These are phyloP conservation scores for Edolisoma coerulescens DNA, from an alignment of 2,113 vertebrate species.

Conservation along the genomic window DNA sequence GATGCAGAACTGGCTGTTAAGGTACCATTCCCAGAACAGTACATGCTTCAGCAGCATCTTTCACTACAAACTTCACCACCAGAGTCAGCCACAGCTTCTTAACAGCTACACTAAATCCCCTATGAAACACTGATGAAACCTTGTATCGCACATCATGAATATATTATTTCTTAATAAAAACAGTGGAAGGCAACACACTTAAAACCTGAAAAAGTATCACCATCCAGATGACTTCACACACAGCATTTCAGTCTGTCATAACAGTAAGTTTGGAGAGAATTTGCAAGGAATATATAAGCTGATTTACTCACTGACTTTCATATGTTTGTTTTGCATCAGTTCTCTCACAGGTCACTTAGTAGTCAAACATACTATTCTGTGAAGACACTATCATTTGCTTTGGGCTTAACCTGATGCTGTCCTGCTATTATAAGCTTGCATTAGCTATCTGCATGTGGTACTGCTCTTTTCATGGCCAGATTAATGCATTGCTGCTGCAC, in stretches of 20 bases:
- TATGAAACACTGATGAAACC: not conserved
- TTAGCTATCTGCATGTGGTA: not conserved
- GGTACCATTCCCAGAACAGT: not conserved
- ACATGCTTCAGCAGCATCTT: not conserved
- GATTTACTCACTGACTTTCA: not conserved
- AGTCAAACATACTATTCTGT: not conserved
- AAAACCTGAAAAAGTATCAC: not conserved
- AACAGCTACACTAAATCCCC: not conserved
- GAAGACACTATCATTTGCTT: not conserved
- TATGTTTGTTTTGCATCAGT: fast-evolving
- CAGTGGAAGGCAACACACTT: not conserved
- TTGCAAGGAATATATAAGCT: not conserved
- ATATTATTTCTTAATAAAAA: not conserved
- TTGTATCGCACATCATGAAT: not conserved
- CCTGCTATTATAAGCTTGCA: not conserved
- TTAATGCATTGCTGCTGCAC: not conserved
- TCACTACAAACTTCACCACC: not conserved
- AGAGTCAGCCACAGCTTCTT: not conserved
- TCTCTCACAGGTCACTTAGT: not conserved
- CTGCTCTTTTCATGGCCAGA: not conserved
- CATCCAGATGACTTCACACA: not conserved
- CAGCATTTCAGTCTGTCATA: not conserved
- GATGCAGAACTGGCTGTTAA: not conserved
- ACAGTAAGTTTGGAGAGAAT: not conserved
- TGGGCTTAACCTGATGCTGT: not conserved